Evolutionary conservation across 2,888 invertebrate species (phyloP), one percentile per base, ranked within the genome.

Genomic region (Apocheima hispidaria): DNA sequence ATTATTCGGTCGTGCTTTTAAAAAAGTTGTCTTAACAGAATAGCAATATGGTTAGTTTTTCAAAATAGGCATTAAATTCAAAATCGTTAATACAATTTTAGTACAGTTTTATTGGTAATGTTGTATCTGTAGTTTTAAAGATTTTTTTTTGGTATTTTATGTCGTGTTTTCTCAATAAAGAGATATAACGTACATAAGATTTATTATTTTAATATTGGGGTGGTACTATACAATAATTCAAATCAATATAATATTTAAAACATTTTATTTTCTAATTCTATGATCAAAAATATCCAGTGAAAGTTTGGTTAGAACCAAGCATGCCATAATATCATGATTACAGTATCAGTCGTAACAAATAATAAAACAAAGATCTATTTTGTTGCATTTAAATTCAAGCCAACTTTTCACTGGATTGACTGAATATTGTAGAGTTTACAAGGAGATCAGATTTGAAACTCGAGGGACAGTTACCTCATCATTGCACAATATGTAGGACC

Each of bases 181-280:
- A 46, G n/a, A 46, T 30, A n/a, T 41, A 0, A 18, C 9, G 12
- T 1, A 46, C n/a, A 16, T 10, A 21, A 20, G 6, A 2, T 41
- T 21, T 41, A 21, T 33, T 48, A 43, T 56, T 69, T 60, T 53
- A 9, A 40, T 63, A 16, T 51, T 21, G 41, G n/a, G 12, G 10
- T 20, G 5, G 5, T 12, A 12, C 2, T 16, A 20, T 60, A n/a
- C 30, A 76, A 71, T 71, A 26, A 44, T 48, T 86, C 77, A 79
- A 66, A 76, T 63, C 38, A 58, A 51, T 55, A 68, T 64, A 71
- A 70, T 83, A 81, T 89, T 90, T 82, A 84, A 88, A 90, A 87
- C 83, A 81, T 87, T 90, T 78, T 89, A 84, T 86, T 88, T 73
- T 85, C 90, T 90, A 90, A 87, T 81, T 87, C 88, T 90, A 90